Evolutionary conservation across 2,888 invertebrate species (phyloP).

Genomic region (Caenorhabditis sp.): DNA sequence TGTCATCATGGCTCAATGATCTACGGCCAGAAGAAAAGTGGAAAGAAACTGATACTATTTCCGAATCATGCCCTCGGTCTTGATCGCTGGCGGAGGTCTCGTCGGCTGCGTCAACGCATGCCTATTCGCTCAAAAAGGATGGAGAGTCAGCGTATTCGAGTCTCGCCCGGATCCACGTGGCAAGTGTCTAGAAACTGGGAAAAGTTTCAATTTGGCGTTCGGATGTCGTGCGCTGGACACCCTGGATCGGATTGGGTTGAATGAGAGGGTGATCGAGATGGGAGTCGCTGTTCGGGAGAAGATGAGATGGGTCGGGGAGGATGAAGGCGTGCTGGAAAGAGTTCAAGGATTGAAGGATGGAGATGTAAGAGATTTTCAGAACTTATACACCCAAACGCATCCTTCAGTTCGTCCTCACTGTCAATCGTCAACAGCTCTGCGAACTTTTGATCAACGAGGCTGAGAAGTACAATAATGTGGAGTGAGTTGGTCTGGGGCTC

Average conservation of each 20-base stretch:
- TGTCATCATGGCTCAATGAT: background rate
- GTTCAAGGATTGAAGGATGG: constrained; percentile 89
- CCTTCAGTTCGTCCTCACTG: constrained; percentile 93
- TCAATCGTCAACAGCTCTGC: constrained; percentile 92
- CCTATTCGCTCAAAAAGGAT: constrained; percentile 91
- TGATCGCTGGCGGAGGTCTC: constrained; percentile 84
- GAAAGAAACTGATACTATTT: background rate
- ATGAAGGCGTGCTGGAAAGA: constrained; percentile 87
- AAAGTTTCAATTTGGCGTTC: constrained; percentile 95
- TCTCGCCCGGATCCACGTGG: constrained; percentile 91
- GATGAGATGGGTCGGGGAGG: constrained; percentile 88
- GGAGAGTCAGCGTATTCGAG: constrained; percentile 91
- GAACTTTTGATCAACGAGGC: constrained; percentile 90
- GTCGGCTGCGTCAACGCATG: constrained; percentile 93
- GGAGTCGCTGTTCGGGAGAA: constrained; percentile 91
- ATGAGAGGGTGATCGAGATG: constrained; percentile 87
- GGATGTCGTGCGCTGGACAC: constrained; percentile 91
- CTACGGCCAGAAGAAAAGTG: background rate
- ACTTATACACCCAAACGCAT: background rate
- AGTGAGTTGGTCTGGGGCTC: background rate
- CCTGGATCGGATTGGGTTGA: constrained; percentile 90
- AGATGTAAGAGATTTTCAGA: constrained; percentile 82
- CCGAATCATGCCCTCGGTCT: constrained; percentile 71
- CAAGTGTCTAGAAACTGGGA: constrained; percentile 88
- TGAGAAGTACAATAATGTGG: constrained; percentile 87